phyloP scores from a whole-genome alignment of 2,113 vertebrate genomes.

The Elgaria multicarinata region DNA sequence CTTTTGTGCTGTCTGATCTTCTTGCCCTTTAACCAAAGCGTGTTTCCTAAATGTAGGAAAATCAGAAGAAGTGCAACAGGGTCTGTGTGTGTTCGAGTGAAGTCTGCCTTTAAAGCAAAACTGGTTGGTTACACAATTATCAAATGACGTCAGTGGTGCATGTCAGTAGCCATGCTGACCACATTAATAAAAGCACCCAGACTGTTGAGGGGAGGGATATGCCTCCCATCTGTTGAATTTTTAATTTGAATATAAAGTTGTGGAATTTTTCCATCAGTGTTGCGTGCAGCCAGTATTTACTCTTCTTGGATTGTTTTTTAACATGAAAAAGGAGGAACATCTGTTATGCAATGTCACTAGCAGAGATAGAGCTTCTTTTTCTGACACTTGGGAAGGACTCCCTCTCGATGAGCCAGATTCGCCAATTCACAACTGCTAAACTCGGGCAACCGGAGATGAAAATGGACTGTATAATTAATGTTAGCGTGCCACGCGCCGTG shows the following conservation, averaged over 20 bases:
- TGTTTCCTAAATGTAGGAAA: neutral
- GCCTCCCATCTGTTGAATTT: neutral
- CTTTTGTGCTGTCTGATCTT: neutral
- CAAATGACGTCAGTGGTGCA: accelerated
- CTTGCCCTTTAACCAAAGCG: slow-evolving; percentile 11
- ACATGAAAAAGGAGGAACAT: neutral
- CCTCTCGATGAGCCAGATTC: neutral
- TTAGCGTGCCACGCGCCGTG: neutral
- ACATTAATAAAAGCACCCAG: neutral
- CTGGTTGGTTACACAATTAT: neutral
- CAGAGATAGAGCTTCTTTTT: neutral
- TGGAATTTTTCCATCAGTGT: slow-evolving; percentile 11
- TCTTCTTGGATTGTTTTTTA: slow-evolving; percentile 23
- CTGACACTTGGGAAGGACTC: neutral
- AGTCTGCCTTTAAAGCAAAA: neutral
- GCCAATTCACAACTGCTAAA: slow-evolving; percentile 3
- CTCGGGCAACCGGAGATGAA: neutral
- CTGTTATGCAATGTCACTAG: neutral
- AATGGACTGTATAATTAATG: neutral
- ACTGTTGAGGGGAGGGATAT: neutral
- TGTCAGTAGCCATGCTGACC: accelerated
- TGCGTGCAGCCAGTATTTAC: neutral
- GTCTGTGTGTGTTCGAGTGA: neutral
- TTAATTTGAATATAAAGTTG: neutral
- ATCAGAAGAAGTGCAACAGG: neutral